Percentiles rank a stretch among this genome's conserved stretches.
phyloP scores from a whole-genome alignment of 2,113 vertebrate species.

The Eretmodus cyanostictus region DNA sequence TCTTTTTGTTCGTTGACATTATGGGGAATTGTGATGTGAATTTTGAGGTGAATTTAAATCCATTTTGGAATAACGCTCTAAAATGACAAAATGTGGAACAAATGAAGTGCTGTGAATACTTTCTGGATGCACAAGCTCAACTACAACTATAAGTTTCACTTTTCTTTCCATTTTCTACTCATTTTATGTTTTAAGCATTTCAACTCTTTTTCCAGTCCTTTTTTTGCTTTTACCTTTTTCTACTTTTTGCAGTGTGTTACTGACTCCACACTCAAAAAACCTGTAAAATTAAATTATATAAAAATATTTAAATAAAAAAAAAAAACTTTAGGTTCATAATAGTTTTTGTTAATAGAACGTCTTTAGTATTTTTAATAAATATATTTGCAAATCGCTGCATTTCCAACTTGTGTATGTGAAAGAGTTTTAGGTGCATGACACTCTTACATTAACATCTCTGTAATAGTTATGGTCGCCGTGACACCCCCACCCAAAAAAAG shows the following conservation, averaged over 20 bases:
- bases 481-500: background rate
- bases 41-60: background rate
- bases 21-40: background rate
- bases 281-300: background rate
- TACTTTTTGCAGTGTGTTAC: background rate
- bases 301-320: background rate
- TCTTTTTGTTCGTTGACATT: background rate
- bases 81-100: background rate
- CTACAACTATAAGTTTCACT: background rate
- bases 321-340: background rate
- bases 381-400: background rate
- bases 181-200: background rate
- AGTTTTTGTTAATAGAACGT: fast-evolving
- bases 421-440: background rate
- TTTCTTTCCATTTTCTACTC: background rate
- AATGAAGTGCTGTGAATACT: background rate
- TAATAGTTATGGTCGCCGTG: background rate
- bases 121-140: background rate
- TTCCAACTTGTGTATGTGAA: background rate
- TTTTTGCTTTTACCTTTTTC: background rate
- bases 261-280: background rate
- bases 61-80: background rate
- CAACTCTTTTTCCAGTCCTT: background rate
- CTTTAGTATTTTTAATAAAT: background rate
- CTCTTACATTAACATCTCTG: background rate